phyloP scores from a whole-genome alignment of 2,888 invertebrate genomes.

The Rhimphoctona megacephalus region DNA sequence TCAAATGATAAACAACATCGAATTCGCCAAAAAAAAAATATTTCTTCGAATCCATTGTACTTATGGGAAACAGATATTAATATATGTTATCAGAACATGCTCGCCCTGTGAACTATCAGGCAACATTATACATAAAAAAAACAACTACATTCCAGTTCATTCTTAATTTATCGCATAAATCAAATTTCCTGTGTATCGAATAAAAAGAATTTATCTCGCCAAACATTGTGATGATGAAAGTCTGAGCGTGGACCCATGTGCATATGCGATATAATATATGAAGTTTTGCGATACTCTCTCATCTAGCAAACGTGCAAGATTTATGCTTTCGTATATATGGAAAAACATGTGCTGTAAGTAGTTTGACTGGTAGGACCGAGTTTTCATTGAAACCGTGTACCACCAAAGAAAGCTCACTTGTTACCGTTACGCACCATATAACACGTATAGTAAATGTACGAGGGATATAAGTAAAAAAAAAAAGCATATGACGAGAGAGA shows the following conservation, averaged over 20 bases:
- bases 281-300: slow-evolving; percentile 23
- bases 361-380: slow-evolving; percentile 19
- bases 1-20: too few relatives aligned
- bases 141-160: neutral
- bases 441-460: slow-evolving; percentile 28
- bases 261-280: neutral
- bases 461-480: neutral
- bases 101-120: too few relatives aligned
- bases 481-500: neutral
- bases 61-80: too few relatives aligned
- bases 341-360: slow-evolving; percentile 18
- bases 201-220: neutral
- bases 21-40: too few relatives aligned
- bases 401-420: slow-evolving; percentile 36
- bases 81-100: too few relatives aligned
- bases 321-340: slow-evolving; percentile 17
- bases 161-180: neutral
- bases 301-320: slow-evolving; percentile 11
- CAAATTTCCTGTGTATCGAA: neutral
- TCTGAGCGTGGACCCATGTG: neutral
- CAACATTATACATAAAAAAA: neutral
- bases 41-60: too few relatives aligned
- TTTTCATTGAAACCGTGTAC: slow-evolving; percentile 18
- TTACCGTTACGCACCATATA: slow-evolving; percentile 34
- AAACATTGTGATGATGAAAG: neutral